A percentile compares a stretch with the other conserved stretches of the same genome.
Conservation (phyloP, 2,888 invertebrate genomes). For the Melolontha melolontha region DNA sequence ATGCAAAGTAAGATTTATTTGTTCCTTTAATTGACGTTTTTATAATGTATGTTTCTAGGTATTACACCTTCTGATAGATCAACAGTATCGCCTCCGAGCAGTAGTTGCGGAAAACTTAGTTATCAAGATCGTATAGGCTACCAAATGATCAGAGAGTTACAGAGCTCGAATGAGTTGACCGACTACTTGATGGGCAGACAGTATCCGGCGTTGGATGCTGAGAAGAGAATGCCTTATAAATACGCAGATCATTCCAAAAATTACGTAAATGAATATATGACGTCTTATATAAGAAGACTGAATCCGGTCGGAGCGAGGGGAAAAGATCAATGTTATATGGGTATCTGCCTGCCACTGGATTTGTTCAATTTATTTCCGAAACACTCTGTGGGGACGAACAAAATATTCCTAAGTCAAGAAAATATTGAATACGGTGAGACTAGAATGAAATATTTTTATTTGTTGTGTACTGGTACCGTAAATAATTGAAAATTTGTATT, state of each 20-base stretch:
- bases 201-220: conserved; percentile 19
- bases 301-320: conserved; percentile 15
- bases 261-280: conserved; percentile 32
- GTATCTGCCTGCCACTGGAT: conserved; percentile 79
- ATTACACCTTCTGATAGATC: conserved; percentile 69
- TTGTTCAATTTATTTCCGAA: conserved; percentile 77
- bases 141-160: conserved; percentile 68
- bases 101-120: conserved; percentile 70
- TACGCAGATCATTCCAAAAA: conserved; percentile 32
- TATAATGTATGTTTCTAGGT: conserved; percentile 55
- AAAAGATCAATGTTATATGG: conserved; percentile 74
- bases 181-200: conserved; percentile 27
- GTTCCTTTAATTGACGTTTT: background rate
- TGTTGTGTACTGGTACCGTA: too few relatives aligned
- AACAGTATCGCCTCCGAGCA: conserved; percentile 69
- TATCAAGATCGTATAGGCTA: conserved; percentile 83
- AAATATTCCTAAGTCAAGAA: conserved; percentile 45
- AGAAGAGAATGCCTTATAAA: conserved; percentile 21
- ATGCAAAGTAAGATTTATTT: conserved; percentile 69
- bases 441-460: background rate
- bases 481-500: too few relatives aligned
- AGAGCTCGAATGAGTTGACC: conserved; percentile 30
- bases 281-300: conserved; percentile 25
- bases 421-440: conserved; percentile 24
- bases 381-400: conserved; percentile 55